Base-by-base conservation (phyloP, 1,140 invertebrate genomes). In the Chionoecetes opilio region DNA sequence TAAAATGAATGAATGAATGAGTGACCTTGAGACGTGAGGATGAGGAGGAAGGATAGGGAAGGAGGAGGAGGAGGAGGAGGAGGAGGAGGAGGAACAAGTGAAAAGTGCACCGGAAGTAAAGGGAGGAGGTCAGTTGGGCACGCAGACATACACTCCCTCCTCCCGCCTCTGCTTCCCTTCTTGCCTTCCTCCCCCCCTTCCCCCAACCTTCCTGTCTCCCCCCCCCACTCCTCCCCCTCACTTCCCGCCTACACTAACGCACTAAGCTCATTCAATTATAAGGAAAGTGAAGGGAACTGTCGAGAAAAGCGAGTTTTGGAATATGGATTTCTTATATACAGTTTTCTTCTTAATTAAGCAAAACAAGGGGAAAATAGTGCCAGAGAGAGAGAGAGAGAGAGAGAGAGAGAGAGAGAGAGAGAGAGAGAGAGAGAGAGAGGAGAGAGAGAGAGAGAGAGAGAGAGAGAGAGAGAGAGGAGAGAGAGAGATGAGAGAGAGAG, bases 31-130 rank as follows among this genome's bases (percentile, higher is more conserved):
- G 63, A 75, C 9, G 6, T 21, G 63, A 75, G 63, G 63, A 11
- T 1, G 9, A 75, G 63, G 63, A 75, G 63, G 63, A 75, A 26
- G 53, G 26, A 21, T 8, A 63, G 53, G 26, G 53, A 21, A 63
- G 21, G 21, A 26, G 53, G 63, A 75, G n/a, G 63, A n/a, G 63
- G 63, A 75, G 63, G 63, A 75, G 63, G 63, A 75, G 63, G 63
- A 75, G 63, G 63, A 75, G 63, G 21, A 21, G 63, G 21, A 11
- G 21, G 21, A 21, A 21, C 21, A n/a, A n/a, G 63, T n/a, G n/a
- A n/a, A n/a, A 6, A 6, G 21, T 87, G 85, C 85, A 87, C 85
- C 85, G 85, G 85, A 87, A 87, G 85, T 87, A 29, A 26, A 87
- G 85, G 32, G 85, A 38, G 37, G 85, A 29, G 17, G 32, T 17